phyloP scores from a whole-genome alignment of 2,888 invertebrate species.

The Biston stratarius region DNA sequence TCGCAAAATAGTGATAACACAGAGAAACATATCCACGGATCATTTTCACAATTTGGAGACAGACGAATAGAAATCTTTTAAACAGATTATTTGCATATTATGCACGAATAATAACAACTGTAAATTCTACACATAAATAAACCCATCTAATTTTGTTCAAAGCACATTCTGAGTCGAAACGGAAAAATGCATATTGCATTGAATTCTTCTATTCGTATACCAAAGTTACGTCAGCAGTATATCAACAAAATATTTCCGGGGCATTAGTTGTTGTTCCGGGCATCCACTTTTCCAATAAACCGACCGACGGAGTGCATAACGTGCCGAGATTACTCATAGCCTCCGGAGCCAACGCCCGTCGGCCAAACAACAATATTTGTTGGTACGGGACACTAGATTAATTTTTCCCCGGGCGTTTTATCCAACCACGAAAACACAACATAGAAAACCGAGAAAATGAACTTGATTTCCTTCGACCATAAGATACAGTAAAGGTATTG shows the following conservation, averaged over 20 bases:
- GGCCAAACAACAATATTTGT: conserved; percentile 83
- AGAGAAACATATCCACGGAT: background rate
- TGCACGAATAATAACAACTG: background rate
- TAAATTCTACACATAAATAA: conserved; percentile 5
- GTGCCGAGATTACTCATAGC: conserved; percentile 82
- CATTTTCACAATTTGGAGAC: background rate
- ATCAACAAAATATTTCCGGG: conserved; percentile 54
- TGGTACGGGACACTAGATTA: conserved; percentile 77
- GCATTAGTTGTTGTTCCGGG: conserved; percentile 58
- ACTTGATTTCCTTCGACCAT: conserved; percentile 30
- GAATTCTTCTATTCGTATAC: conserved; percentile 23
- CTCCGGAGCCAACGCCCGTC: conserved; percentile 57
- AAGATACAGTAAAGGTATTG: background rate
- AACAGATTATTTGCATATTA: background rate
- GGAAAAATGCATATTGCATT: conserved; percentile 25
- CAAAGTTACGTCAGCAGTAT: conserved; percentile 45
- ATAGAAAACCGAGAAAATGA: conserved; percentile 48
- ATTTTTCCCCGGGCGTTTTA: conserved; percentile 78
- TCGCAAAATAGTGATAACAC: conserved; percentile 1
- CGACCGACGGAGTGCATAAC: conserved; percentile 76
- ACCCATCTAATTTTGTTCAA: conserved; percentile 11
- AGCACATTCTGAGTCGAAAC: conserved; percentile 15
- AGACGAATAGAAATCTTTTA: background rate
- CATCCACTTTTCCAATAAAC: conserved; percentile 79
- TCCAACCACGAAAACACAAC: conserved; percentile 55